phyloP scores from a whole-genome alignment of 2,797 vertebrate species.

The Anguilla marmorata region DNA sequence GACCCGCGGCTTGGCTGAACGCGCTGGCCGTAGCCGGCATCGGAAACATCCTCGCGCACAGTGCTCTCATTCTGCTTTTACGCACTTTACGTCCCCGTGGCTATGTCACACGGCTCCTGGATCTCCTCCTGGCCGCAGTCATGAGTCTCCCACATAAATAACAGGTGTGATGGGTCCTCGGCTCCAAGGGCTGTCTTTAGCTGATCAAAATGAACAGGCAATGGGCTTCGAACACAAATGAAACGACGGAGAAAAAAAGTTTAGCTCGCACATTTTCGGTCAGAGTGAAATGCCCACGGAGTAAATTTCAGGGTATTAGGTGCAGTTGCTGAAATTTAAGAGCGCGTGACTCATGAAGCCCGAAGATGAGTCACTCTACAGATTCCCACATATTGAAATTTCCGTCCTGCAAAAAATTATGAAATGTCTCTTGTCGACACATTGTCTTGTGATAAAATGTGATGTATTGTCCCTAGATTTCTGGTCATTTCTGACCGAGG shows the following conservation, averaged over 20 bases:
- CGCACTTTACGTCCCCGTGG: neutral
- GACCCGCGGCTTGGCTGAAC: no score
- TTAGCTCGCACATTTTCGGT: neutral
- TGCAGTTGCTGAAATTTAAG: neutral
- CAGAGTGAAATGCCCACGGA: neutral
- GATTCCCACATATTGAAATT: neutral
- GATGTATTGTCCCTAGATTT: neutral
- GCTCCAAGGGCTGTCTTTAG: neutral
- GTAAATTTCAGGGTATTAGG: neutral
- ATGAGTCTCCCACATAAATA: neutral
- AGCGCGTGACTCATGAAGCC: neutral
- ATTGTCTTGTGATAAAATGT: no score
- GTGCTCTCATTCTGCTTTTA: neutral
- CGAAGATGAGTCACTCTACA: neutral
- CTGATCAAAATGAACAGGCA: neutral
- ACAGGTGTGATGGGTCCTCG: conserved; percentile 3
- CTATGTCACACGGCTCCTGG: neutral
- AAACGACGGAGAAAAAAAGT: neutral
- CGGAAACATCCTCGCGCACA: no score
- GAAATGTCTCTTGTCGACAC: neutral
- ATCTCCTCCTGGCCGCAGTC: neutral
- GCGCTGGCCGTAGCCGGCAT: no score
- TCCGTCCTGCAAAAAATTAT: neutral
- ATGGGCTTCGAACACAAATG: neutral
- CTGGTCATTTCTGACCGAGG: neutral